Evolutionary conservation across 2,113 vertebrate genomes (phyloP).

Genomic region (Vulpes vulpes): DNA sequence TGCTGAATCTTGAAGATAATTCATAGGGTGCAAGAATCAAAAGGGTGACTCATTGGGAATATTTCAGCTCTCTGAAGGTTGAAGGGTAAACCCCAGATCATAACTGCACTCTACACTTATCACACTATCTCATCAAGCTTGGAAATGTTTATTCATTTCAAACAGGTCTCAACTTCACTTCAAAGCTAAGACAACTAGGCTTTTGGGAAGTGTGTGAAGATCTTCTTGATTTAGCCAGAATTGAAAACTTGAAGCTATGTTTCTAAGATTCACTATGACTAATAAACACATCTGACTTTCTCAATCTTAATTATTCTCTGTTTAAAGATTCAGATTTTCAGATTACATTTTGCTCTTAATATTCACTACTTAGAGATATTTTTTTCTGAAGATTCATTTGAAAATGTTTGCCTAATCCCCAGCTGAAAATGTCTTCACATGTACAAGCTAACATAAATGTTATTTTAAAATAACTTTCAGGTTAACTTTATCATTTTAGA

Average conservation of each 20-base stretch:
- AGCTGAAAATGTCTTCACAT: constrained; percentile 56
- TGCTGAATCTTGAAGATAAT: constrained; percentile 25
- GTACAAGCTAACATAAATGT: constrained; percentile 81
- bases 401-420: constrained; percentile 82
- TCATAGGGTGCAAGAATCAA: constrained; percentile 14
- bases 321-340: constrained; percentile 5
- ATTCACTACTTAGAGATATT: constrained; percentile 57
- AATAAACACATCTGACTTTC: constrained; percentile 59
- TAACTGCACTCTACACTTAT: neutral
- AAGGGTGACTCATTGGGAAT: constrained; percentile 18
- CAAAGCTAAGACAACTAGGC: constrained; percentile 13
- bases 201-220: constrained; percentile 28
- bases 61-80: constrained; percentile 20
- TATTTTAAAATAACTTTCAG: constrained; percentile 73
- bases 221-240: constrained; percentile 19
- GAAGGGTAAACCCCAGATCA: constrained; percentile 4
- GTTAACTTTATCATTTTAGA: constrained; percentile 80
- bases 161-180: neutral
- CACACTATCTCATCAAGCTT: neutral
- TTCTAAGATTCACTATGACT: constrained; percentile 68
- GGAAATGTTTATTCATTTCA: constrained; percentile 22
- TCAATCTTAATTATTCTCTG: constrained; percentile 62
- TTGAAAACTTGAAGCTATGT: constrained; percentile 1
- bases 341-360: constrained; percentile 70
- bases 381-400: constrained; percentile 81